Base-by-base conservation (phyloP, 2,888 invertebrate species). In the Drosophila subsilvestris region DNA sequence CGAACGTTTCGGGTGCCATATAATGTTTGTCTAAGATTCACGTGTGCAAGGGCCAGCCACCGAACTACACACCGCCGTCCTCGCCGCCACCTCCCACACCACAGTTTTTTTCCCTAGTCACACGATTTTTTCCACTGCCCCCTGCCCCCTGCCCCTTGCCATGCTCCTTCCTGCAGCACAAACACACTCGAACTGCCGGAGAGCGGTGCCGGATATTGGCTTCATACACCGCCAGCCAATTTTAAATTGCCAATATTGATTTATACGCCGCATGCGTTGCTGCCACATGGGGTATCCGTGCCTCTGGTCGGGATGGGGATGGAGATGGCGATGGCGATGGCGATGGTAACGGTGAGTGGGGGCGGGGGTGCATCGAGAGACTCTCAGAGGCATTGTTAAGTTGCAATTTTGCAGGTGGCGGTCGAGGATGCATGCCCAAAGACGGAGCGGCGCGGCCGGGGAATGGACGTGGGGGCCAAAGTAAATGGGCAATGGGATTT, bases 191-290 rank as follows among this genome's bases (percentile, higher is more conserved):
- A 62, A 72, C 60, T 66, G 65, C 65, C 49, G 37, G 56, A 65
- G 58, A 67, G 55, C 67, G 56, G 65, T 69, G 47, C 82, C 87
- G 85, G 84, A 87, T 84, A 85, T 87, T 85, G 87, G 87, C 85
- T 85, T 86, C 82, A 85, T 84, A 80, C 77, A 85, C 86, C 85
- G 85, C 87, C 79, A 86, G 86, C 88, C 88, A 86, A 86, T 86
- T 86, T 86, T 78, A 87, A 86, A 86, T 86, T 87, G 88, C 85
- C 88, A 86, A 87, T 86, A 86, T 87, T 86, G 85, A 86, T 86
- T 86, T 86, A 87, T 86, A 78, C 78, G 71, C 76, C 73, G 73
- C 71, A 76, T 80, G 80, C 78, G 85, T 79, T 78, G 79, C 84
- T 82, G 85, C 84, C 87, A 84, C 87, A 81, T 84, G 87, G 80